phyloP scores from a whole-genome alignment of 2,888 invertebrate species.

The Orchesellides sinensis region DNA sequence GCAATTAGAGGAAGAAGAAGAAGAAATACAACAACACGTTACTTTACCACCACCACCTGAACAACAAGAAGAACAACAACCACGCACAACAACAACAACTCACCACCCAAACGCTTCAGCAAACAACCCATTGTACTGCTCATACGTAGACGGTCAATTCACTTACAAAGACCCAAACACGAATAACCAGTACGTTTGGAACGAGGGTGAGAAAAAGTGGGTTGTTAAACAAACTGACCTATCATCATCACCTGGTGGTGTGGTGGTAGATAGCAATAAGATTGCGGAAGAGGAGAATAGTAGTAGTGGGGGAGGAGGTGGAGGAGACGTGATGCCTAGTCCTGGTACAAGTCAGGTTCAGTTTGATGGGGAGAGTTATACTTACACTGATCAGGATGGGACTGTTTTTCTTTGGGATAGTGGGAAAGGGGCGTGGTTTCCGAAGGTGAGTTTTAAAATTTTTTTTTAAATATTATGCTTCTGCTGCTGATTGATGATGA shows the following conservation, averaged over 20 bases:
- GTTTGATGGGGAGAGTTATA: conserved; percentile 88
- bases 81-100: conserved; percentile 2
- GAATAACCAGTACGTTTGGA: conserved; percentile 84
- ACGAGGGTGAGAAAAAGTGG: conserved; percentile 82
- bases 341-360: conserved; percentile 79
- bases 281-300: conserved; percentile 72
- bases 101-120: background rate
- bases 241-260: background rate
- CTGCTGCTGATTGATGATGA: background rate
- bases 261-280: conserved; percentile 11
- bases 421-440: conserved; percentile 95
- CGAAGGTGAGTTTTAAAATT: conserved; percentile 81
- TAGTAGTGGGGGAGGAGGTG: conserved; percentile 75
- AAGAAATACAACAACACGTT: too few relatives aligned
- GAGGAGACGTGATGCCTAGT: conserved; percentile 72
- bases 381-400: conserved; percentile 87
- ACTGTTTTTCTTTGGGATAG: conserved; percentile 94
- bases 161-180: conserved; percentile 81
- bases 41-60: too few relatives aligned
- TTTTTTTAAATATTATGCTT: background rate
- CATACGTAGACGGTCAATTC: conserved; percentile 71
- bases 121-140: conserved; percentile 66
- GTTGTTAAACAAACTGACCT: conserved; percentile 75
- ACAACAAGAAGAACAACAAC: too few relatives aligned
- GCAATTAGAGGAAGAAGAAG: too few relatives aligned